These are phyloP conservation scores for Meteorus sp. DNA, from an alignment of 1,140 invertebrate species.

Conservation along the genomic window DNA sequence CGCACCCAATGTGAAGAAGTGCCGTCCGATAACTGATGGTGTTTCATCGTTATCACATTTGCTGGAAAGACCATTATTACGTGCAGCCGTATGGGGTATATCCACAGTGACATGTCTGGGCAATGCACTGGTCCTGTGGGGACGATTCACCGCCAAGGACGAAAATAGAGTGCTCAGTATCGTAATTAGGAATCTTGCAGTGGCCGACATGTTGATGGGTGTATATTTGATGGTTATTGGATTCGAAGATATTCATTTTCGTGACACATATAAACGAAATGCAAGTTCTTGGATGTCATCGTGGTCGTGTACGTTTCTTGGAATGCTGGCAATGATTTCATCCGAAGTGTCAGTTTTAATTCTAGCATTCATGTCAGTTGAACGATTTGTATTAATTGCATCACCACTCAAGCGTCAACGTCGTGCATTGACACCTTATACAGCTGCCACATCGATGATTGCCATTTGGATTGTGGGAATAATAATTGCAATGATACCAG, in stretches of 20 bases:
- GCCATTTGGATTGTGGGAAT: slow-evolving; percentile 69
- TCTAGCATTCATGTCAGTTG: slow-evolving; percentile 75
- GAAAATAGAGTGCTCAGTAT: slow-evolving; percentile 65
- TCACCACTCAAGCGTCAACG: slow-evolving; percentile 65
- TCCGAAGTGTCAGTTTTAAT: slow-evolving; percentile 77
- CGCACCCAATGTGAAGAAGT: slow-evolving; percentile 65
- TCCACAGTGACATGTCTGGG: slow-evolving; percentile 67
- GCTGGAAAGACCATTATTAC: slow-evolving; percentile 65
- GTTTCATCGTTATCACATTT: slow-evolving; percentile 71
- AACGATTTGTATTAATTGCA: slow-evolving; percentile 72
- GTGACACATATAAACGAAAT: slow-evolving; percentile 66
- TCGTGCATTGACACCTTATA: slow-evolving; percentile 60
- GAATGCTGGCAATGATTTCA: slow-evolving; percentile 70
- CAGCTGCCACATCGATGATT: slow-evolving; percentile 61
- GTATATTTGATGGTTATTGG: slow-evolving; percentile 75
- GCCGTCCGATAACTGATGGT: slow-evolving; percentile 68
- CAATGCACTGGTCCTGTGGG: slow-evolving; percentile 71
- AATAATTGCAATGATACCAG: slow-evolving; percentile 68
- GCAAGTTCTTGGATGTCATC: slow-evolving; percentile 72
- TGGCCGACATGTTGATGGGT: slow-evolving; percentile 81
- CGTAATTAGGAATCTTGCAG: slow-evolving; percentile 74
- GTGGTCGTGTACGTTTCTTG: slow-evolving; percentile 66
- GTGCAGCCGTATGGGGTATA: slow-evolving; percentile 74
- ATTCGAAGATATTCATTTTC: slow-evolving; percentile 66
- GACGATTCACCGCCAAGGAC: slow-evolving; percentile 65